Evolutionary conservation across 2,113 vertebrate species (phyloP), one percentile per base, ranked within the genome.

Genomic region (Callopanchax toddi): DNA sequence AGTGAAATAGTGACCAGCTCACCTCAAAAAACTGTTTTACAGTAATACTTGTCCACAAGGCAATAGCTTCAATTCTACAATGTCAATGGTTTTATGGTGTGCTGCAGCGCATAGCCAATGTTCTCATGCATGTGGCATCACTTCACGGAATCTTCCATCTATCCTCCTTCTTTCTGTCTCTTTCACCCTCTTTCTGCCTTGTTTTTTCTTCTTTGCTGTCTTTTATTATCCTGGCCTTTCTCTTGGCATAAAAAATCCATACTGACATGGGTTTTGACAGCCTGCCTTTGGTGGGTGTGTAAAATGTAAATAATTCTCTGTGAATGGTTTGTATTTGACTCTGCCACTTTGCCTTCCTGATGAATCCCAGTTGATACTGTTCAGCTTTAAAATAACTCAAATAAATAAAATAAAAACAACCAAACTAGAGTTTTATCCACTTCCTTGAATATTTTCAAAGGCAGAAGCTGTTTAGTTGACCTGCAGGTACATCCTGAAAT

Each of bases 21-120:
- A 60, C 79, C 63, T 82, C 79, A 82, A 59, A 80, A 83, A 83
- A 65, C 74, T 57, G 68, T 81, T 86, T 74, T 82, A 83, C 80
- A 78, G 67, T 81, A 83, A 81, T 76, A 71, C 78, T 71, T 40
- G 71, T 79, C 78, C 78, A 68, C 77, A 78, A 81, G 80, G 74
- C 67, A 77, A 65, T 69, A 76, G 67, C 67, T 26, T 26, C 6
- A 4, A 26, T 26, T 26, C 26, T 69, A 71, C 84, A 74, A 74
- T 84, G 78, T 81, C 72, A 71, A 60, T 69, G 81, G 75, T 86
- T 86, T 82, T 79, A 79, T 71, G 78, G 75, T 10, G 77, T 42
- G 71, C 79, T 78, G 73, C 79, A 67, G 56, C 29, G 63, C 74
- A 67, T 73, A 37, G 75, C 76, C 82, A 84, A 79, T 86, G 78